These are phyloP conservation scores for Acrobasis repandana DNA, from an alignment of 2,888 invertebrate genomes.

Conservation along the genomic window DNA sequence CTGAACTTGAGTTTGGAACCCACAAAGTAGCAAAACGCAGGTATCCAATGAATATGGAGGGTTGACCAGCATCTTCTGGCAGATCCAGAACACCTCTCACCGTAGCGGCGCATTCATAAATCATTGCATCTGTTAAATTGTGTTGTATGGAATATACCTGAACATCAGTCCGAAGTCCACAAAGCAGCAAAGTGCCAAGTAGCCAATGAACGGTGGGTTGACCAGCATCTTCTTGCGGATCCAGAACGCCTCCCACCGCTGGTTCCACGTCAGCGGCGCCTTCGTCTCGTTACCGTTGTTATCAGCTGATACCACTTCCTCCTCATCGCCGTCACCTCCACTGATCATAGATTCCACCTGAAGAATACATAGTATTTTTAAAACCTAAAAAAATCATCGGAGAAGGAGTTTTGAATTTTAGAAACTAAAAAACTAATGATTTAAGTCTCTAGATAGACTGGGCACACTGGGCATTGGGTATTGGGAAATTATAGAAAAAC, in stretches of 20 bases:
- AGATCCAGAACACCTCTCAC: conserved; percentile 71
- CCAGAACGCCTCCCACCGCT: conserved; percentile 75
- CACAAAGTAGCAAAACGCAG: conserved; percentile 82
- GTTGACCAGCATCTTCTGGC: conserved; percentile 76
- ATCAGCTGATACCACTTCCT: conserved; percentile 70
- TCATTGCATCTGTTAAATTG: too few species aligned
- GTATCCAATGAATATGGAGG: conserved; percentile 80
- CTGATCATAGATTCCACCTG: conserved; percentile 78
- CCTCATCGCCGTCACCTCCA: conserved; percentile 68
- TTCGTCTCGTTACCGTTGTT: conserved; percentile 76
- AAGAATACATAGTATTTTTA: not conserved
- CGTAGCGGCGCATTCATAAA: too few species aligned
- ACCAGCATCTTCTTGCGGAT: conserved; percentile 75
- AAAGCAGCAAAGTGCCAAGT: conserved; percentile 80
- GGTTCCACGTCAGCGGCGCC: conserved; percentile 63
- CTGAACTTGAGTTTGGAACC: conserved; percentile 85
- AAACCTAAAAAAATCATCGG: not conserved
- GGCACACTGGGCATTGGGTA: too few species aligned
- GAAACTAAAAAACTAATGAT: not conserved
- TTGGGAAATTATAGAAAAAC: too few species aligned
- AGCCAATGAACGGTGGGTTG: conserved; percentile 78
- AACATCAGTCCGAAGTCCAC: conserved; percentile 85
- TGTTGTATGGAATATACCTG: conserved; percentile 58
- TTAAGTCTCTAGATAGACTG: too few species aligned
- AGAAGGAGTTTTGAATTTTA: too few species aligned